Base-by-base conservation (phyloP, 2,113 vertebrate species). In the Rhineura floridana region DNA sequence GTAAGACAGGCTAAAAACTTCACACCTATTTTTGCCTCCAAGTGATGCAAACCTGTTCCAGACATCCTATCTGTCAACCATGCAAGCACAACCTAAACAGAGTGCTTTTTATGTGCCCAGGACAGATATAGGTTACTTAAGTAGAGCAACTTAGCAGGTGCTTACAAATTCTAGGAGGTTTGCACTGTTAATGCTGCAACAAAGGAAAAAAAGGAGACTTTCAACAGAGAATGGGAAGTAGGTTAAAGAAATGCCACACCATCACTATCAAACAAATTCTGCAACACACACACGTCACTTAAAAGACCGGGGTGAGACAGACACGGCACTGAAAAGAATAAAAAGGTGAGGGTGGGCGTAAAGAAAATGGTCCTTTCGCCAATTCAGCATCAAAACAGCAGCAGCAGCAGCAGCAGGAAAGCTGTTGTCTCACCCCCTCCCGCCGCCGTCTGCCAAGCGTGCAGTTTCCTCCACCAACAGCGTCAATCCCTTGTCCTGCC, bases 131-230 rank as follows among this genome's bases (percentile, higher is more conserved):
- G 13, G 39, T 59, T 59, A 17, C n/a, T 76, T 36, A 13, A 7
- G 46, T 12, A 25, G 12, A 73, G 39, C 67, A 72, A 19, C 39
- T 19, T n/a, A 75, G 50, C 52, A 83, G 55, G 55, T 50, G 55
- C 55, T 63, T 75, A 50, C 39, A 65, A 69, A 73, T 62, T 52
- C 50, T 23, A 67, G 39, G 78, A 59, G 78, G 10, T 23, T 59
- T n/a, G 19, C 67, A 39, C 79, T 63, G 62, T 50, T 13, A 67
- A 69, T 70, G 79, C 79, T 63, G 79, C 86, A 82, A 82, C 86
- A 88, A 88, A 88, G 81, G 78, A 59, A 59, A n/a, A 44, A 42
- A 42, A 87, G 44, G 55, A 62, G 52, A 48, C 10, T 9, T 42
- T 6, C 39, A 52, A 36, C 6, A 30, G 46, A 78, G 59, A 30